Percentiles rank a stretch among this genome's conserved stretches.
phyloP scores from a whole-genome alignment of 37 sponge, comb jelly and placozoan genomes.

The Amphimedon queenslandica region DNA sequence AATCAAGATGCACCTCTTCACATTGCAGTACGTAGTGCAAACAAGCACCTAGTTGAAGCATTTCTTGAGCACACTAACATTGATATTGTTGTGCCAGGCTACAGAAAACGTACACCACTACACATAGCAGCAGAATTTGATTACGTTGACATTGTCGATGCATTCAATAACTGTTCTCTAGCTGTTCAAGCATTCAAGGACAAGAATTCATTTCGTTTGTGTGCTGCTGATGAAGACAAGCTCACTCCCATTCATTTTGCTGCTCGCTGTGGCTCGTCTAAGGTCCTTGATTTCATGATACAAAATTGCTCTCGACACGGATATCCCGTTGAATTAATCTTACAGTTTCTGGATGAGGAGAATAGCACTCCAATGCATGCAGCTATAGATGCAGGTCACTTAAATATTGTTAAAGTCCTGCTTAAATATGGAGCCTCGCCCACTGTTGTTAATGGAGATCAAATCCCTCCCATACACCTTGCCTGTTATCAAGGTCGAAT shows the following conservation, averaged over 20 bases:
- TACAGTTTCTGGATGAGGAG: conserved; percentile 69
- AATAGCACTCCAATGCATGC: conserved; percentile 86
- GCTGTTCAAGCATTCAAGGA: conserved; percentile 2
- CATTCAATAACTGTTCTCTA: neutral
- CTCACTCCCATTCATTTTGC: conserved; percentile 71
- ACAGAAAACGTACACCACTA: conserved; percentile 55
- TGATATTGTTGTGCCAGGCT: conserved; percentile 28
- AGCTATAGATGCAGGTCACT: conserved; percentile 77
- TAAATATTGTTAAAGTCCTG: conserved; percentile 67
- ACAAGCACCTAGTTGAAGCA: conserved; percentile 26
- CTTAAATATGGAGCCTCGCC: conserved; percentile 64
- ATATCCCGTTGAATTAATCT: conserved; percentile 48
- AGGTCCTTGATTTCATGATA: conserved; percentile 53
- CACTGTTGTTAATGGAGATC: conserved; percentile 26
- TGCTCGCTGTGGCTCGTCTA: conserved; percentile 62
- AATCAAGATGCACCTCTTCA: conserved; percentile 58
- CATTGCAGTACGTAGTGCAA: conserved; percentile 43
- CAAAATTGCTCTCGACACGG: conserved; percentile 31
- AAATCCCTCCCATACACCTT: conserved; percentile 61
- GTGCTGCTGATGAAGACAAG: conserved; percentile 63
- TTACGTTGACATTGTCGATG: conserved; percentile 35
- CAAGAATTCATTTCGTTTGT: conserved; percentile 41
- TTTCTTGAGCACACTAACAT: conserved; percentile 32
- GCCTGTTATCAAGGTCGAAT: conserved; percentile 68
- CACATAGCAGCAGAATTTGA: conserved; percentile 72